A percentile compares a stretch with the other conserved stretches of the same genome.
Evolutionary conservation across 2,113 vertebrate species (phyloP).

Genomic region (Rhinolophus sinicus): DNA sequence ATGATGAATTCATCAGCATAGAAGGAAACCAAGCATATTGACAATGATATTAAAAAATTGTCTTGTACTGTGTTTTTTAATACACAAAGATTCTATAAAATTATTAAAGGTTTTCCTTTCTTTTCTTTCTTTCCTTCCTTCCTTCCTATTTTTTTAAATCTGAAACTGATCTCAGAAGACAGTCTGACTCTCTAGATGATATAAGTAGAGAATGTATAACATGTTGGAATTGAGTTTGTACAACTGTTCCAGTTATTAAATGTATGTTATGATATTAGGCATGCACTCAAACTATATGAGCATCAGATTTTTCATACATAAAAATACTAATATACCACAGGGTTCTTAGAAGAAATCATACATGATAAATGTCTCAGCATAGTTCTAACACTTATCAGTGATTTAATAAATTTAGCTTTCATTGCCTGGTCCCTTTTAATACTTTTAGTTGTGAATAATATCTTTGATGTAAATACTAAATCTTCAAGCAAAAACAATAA

Average conservation of each 20-base stretch:
- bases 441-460: neutral
- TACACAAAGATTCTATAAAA: neutral
- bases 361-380: neutral
- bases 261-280: neutral
- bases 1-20: neutral
- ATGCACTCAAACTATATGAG: neutral
- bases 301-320: neutral
- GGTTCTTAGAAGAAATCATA: neutral
- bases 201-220: neutral
- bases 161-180: neutral
- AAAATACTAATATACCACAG: neutral
- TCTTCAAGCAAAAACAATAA: neutral
- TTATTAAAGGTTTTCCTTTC: neutral
- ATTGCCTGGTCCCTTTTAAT: neutral
- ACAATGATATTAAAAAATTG: neutral
- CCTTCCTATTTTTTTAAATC: neutral
- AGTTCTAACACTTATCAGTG: neutral
- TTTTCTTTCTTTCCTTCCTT: neutral
- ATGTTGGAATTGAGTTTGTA: neutral
- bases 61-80: neutral
- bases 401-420: neutral
- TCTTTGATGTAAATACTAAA: neutral
- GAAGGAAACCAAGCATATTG: neutral
- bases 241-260: neutral
- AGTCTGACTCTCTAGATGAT: neutral